Percentiles rank a stretch among this genome's conserved stretches.
phyloP scores from a whole-genome alignment of 2,113 vertebrate species.

The Silurus glanis region DNA sequence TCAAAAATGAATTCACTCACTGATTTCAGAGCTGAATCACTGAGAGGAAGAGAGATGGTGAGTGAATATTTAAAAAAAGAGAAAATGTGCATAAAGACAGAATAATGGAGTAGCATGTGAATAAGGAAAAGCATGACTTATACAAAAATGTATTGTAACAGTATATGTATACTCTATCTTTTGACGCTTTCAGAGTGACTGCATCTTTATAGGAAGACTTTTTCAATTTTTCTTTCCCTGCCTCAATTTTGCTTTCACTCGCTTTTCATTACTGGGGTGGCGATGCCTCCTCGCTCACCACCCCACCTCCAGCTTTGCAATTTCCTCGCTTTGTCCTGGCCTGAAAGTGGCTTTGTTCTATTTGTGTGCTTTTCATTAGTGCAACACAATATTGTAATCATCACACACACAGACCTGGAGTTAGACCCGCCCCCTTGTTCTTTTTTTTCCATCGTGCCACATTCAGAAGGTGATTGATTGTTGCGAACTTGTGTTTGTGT shows the following conservation, averaged over 20 bases:
- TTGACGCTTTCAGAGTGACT: not conserved
- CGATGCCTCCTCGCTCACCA: conserved; percentile 26
- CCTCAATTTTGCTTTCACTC: not conserved
- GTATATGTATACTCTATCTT: too few relatives aligned
- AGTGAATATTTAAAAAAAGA: not conserved
- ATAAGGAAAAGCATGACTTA: not conserved
- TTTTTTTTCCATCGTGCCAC: not conserved
- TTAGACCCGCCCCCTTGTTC: not conserved
- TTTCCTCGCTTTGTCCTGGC: conserved; percentile 33
- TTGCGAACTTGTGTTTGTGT: not conserved
- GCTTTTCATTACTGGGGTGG: not conserved
- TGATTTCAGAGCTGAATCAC: too few relatives aligned
- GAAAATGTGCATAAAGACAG: not conserved
- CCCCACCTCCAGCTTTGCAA: conserved; percentile 38
- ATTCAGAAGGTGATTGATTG: not conserved
- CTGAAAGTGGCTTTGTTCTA: conserved; percentile 40
- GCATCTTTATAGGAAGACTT: not conserved
- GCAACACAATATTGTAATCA: conserved; percentile 40
- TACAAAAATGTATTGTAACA: too few relatives aligned
- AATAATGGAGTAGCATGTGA: not conserved
- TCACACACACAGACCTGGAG: conserved; percentile 15
- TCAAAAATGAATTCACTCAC: too few relatives aligned
- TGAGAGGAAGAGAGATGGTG: not conserved
- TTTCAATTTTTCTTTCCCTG: conserved; percentile 14
- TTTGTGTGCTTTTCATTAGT: conserved; percentile 49